phyloP scores from a whole-genome alignment of 2,113 vertebrate genomes.

The Nettapus auritus region DNA sequence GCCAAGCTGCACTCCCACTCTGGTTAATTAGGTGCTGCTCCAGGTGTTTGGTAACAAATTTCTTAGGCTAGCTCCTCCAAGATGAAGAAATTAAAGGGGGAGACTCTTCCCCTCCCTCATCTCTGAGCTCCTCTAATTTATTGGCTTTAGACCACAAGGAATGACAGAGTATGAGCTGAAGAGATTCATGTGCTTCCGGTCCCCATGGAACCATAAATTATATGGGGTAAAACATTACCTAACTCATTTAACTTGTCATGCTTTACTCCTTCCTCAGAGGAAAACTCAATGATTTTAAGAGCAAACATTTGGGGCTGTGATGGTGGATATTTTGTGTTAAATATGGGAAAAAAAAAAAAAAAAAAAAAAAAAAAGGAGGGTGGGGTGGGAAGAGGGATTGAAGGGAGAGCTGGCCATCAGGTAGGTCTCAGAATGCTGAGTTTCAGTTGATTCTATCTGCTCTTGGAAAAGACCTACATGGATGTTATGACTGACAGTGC shows the following conservation, averaged over 20 bases:
- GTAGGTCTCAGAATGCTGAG: neutral
- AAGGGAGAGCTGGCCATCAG: neutral
- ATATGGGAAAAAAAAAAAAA: neutral
- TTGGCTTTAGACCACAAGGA: neutral
- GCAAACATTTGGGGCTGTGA: neutral
- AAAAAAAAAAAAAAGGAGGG: neutral
- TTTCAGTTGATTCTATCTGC: neutral
- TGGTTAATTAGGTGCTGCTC: constrained; percentile 36
- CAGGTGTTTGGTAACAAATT: neutral
- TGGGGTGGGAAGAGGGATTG: neutral
- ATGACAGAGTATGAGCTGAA: neutral
- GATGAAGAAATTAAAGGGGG: neutral
- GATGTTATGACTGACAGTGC: neutral
- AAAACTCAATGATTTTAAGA: neutral
- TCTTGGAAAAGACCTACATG: neutral
- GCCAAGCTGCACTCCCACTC: neutral
- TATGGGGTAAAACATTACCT: neutral
- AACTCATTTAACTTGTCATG: neutral
- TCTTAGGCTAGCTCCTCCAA: neutral
- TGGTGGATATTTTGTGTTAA: neutral
- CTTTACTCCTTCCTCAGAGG: neutral
- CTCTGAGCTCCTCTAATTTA: neutral
- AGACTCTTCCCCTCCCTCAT: neutral
- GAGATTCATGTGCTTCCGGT: neutral
- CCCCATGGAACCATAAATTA: neutral